Evolutionary conservation across 2,888 invertebrate genomes (phyloP).

Genomic region (Hydroisotoma schaefferi): DNA sequence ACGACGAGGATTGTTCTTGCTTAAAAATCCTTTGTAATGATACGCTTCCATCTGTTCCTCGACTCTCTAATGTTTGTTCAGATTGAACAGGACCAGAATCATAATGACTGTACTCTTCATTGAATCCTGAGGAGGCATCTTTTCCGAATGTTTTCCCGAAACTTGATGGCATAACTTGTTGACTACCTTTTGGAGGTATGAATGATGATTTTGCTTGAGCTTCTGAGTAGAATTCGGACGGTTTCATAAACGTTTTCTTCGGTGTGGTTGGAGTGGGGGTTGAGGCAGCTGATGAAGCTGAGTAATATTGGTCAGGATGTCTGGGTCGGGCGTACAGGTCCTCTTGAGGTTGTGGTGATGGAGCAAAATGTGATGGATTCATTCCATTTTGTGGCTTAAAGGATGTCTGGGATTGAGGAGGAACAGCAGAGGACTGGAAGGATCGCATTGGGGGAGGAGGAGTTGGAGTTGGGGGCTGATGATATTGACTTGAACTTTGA

Average conservation of each 20-base stretch:
- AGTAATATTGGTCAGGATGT: slow-evolving; percentile 44
- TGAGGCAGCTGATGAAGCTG: slow-evolving; percentile 35
- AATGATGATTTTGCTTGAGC: slow-evolving; percentile 15
- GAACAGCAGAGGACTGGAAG: slow-evolving; percentile 27
- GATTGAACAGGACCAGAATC: slow-evolving; percentile 45
- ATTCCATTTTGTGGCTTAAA: slow-evolving; percentile 23
- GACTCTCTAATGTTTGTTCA: slow-evolving; percentile 45
- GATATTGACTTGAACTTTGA: slow-evolving; percentile 35
- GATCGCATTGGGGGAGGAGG: slow-evolving; percentile 38
- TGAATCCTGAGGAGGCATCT: slow-evolving; percentile 24
- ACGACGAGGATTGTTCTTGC: slow-evolving; percentile 45
- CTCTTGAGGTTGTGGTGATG: slow-evolving; percentile 26
- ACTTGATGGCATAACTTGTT: slow-evolving; percentile 39
- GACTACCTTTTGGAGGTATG: slow-evolving; percentile 21
- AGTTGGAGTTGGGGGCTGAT: slow-evolving; percentile 29
- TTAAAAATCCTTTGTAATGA: slow-evolving; percentile 46
- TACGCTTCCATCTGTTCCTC: slow-evolving; percentile 44
- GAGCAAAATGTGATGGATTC: background rate
- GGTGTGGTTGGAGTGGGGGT: slow-evolving; percentile 35
- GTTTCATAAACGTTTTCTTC: slow-evolving; percentile 47
- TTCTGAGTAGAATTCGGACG: slow-evolving; percentile 43
- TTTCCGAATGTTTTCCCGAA: slow-evolving; percentile 41
- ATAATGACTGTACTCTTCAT: slow-evolving; percentile 43
- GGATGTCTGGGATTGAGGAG: slow-evolving; percentile 21
- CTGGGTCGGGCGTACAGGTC: slow-evolving; percentile 44